Conservation (phyloP, 2,797 vertebrate genomes). For the Schizopygopsis malacanthus region DNA sequence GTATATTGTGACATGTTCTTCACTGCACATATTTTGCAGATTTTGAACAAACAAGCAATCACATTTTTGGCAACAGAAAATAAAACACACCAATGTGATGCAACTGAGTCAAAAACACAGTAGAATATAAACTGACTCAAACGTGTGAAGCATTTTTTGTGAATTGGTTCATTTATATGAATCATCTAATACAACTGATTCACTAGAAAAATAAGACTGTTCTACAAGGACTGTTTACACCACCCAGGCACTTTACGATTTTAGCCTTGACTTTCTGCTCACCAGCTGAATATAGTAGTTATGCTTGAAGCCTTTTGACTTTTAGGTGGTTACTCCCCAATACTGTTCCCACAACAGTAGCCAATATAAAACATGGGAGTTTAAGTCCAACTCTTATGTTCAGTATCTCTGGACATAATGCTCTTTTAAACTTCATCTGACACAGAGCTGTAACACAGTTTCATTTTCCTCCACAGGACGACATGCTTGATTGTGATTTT, state of each 20-base stretch:
- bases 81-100: background rate
- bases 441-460: slow-evolving; percentile 11
- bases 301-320: background rate
- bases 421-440: background rate
- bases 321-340: background rate
- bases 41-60: background rate
- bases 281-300: background rate
- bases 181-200: background rate
- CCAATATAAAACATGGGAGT: no score
- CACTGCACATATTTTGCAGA: background rate
- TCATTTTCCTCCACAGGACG: slow-evolving; percentile 80
- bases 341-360: background rate
- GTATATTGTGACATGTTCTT: no score
- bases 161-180: background rate
- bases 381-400: no score
- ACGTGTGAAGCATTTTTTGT: background rate
- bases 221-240: background rate
- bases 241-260: background rate
- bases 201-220: background rate
- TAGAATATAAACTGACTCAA: background rate
- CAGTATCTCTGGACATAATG: background rate
- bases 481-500: slow-evolving; percentile 90
- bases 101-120: background rate
- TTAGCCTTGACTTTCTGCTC: background rate
- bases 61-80: background rate